Base-by-base conservation (phyloP, 2,888 invertebrate species). In the Lottia scabra region DNA sequence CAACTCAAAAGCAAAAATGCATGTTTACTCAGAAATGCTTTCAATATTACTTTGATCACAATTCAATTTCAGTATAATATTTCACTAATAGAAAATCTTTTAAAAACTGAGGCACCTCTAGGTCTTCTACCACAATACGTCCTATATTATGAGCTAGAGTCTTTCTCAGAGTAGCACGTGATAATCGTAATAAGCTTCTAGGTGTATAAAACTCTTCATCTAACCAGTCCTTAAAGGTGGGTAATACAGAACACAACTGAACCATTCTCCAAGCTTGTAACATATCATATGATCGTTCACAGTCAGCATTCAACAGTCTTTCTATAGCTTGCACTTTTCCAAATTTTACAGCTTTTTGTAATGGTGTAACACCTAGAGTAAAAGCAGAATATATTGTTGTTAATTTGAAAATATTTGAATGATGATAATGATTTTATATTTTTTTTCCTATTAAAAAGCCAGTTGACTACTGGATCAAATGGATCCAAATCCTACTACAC, bases 161-260 rank as follows among this genome's bases (percentile, higher is more conserved):
- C 5, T 30, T 46, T 23, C 80, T 65, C 1, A 80, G 46, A 16
- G 63, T 64, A n/a, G 68, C 68, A 1, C 80, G 62, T 69, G 78
- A 78, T 26, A 75, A 46, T 44, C 80, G 30, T 70, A 73, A 73
- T 38, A 80, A 68, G 19, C 74, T 65, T 23, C 73, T 66, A 0
- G 80, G 80, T 30, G 73, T 73, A 69, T 74, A 75, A 44, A 80
- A 70, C 68, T 80, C 80, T 38, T 75, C 62, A 10, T 72, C 19
- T 27, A 80, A 67, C 80, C 80, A 79, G 6, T 71, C 69, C 26
- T 72, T 69, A 71, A 79, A 79, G 13, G 63, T 69, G n/a, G 78
- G 77, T 5, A 78, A 63, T 0, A 63, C 45, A 13, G 77, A 75
- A 73, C 74, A 79, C 45, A 80, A 23, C 16, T 76, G 66, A 16